phyloP scores from a whole-genome alignment of 2,797 vertebrate genomes.

The Ambastaia sidthimunki region DNA sequence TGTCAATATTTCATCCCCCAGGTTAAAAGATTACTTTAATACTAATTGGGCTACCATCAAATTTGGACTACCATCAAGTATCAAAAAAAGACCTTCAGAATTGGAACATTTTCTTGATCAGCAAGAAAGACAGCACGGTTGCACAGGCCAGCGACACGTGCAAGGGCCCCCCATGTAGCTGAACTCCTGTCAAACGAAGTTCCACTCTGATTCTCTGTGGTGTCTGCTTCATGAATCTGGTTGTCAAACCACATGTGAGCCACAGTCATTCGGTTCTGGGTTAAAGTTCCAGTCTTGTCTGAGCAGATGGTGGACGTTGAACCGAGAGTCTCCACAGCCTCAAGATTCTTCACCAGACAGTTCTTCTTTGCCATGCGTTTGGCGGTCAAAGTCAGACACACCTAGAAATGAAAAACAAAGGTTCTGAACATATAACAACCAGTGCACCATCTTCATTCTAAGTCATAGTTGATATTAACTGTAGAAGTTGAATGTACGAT shows the following conservation, averaged over 20 bases:
- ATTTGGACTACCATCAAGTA: neutral
- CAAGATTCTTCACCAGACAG: conserved; percentile 95
- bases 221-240: conserved; percentile 92
- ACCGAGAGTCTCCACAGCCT: conserved; percentile 93
- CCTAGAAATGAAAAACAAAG: conserved; percentile 70
- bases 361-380: conserved; percentile 98
- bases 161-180: conserved; percentile 85
- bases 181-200: conserved; percentile 94
- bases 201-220: conserved; percentile 92
- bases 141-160: conserved; percentile 91
- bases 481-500: neutral
- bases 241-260: conserved; percentile 96
- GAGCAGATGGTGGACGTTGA: conserved; percentile 94
- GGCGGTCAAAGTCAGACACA: conserved; percentile 95
- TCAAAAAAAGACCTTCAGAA: conserved; percentile 85
- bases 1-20: neutral
- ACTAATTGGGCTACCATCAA: no score
- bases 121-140: conserved; percentile 97
- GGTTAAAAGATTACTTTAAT: no score
- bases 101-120: conserved; percentile 86
- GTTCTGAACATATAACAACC: neutral
- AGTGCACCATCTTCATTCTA: neutral
- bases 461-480: neutral
- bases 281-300: conserved; percentile 90
- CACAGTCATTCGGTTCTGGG: conserved; percentile 93